Percentiles rank a stretch among this genome's conserved stretches.
These are phyloP conservation scores for Chrysodeixis includens DNA, from an alignment of 2,888 invertebrate species.

Conservation along the genomic window DNA sequence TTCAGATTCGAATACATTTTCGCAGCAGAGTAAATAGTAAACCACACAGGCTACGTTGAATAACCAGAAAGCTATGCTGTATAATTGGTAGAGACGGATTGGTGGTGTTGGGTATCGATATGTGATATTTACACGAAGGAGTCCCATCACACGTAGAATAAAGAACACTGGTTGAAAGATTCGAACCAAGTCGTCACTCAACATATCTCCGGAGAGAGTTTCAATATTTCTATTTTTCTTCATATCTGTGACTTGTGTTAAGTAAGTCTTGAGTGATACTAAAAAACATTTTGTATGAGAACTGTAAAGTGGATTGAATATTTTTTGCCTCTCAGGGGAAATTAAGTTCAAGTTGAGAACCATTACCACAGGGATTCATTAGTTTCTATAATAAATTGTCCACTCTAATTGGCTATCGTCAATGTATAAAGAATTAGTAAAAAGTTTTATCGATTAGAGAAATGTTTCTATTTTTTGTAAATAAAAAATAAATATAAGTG, in stretches of 20 bases:
- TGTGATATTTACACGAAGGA: constrained; percentile 69
- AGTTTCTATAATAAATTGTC: no score
- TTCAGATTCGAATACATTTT: constrained; percentile 47
- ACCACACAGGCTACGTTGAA: constrained; percentile 55
- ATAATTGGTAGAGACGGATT: constrained; percentile 62
- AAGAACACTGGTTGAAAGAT: constrained; percentile 69
- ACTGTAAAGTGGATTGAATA: neutral
- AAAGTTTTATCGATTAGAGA: no score
- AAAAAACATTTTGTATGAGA: neutral
- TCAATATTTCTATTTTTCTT: constrained; percentile 57
- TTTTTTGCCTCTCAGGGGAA: neutral
- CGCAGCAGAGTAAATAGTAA: constrained; percentile 55
- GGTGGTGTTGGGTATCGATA: constrained; percentile 70
- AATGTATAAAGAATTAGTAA: no score
- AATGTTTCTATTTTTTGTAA: no score
- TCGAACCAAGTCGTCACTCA: constrained; percentile 72
- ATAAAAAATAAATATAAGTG: no score
- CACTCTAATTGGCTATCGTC: no score
- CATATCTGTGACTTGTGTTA: constrained; percentile 33
- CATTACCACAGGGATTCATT: neutral
- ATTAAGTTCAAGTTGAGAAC: neutral
- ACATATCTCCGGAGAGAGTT: constrained; percentile 66
- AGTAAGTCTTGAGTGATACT: neutral
- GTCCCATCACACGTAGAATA: constrained; percentile 65
- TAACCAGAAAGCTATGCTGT: constrained; percentile 63